Conservation (phyloP, 2,797 vertebrate species). For the Pseudochaenichthys georgianus region DNA sequence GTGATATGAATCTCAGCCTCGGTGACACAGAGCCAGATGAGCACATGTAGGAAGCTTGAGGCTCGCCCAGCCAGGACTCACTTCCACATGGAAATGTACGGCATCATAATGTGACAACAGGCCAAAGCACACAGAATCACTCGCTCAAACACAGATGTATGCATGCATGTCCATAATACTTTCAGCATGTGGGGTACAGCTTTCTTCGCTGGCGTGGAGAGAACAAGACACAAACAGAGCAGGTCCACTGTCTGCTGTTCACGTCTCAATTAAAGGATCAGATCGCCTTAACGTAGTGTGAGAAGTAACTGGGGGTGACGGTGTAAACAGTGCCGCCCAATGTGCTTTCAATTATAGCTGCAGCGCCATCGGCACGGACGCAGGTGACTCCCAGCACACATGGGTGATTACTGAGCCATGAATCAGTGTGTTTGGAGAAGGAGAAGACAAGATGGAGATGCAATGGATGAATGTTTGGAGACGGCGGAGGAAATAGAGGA, state of each 20-base stretch:
- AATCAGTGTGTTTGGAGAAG: constrained; percentile 39
- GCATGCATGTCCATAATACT: constrained; percentile 17
- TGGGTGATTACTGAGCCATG: constrained; percentile 21
- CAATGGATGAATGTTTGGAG: constrained; percentile 32
- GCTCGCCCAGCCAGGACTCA: constrained; percentile 22
- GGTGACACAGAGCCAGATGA: constrained; percentile 31
- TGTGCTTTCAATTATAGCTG: constrained; percentile 9
- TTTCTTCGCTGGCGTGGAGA: constrained; percentile 22
- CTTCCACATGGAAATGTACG: constrained; percentile 48
- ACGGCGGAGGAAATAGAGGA: constrained; percentile 43
- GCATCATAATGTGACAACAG: constrained; percentile 25
- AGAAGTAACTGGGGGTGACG: constrained; percentile 9
- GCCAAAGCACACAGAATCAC: constrained; percentile 29
- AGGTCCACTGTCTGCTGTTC: constrained; percentile 9
- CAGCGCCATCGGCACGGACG: constrained; percentile 3
- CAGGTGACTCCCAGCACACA: constrained; percentile 25
- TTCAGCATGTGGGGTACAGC: constrained; percentile 19
- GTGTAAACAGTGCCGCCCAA: constrained; percentile 13
- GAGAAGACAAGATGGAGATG: constrained; percentile 32
- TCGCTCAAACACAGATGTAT: constrained; percentile 10
- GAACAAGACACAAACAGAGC: constrained; percentile 13
- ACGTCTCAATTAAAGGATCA: constrained; percentile 35
- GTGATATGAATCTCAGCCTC: constrained; percentile 44
- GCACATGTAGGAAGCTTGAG: constrained; percentile 32
- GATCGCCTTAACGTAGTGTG: neutral